Conservation (phyloP, 2,888 invertebrate genomes). For the Habrosyne pyritoides region DNA sequence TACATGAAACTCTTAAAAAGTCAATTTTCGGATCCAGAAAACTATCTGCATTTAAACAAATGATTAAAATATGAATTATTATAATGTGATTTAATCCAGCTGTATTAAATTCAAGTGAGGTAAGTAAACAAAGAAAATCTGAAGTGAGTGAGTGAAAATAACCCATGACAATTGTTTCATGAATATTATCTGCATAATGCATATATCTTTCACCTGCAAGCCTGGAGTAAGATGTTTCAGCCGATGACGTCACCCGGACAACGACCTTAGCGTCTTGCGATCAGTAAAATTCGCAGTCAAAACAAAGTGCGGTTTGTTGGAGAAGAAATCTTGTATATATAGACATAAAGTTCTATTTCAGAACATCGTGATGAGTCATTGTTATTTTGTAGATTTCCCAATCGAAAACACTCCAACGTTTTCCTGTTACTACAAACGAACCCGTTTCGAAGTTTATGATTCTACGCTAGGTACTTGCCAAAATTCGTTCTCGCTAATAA, state of each 20-base stretch:
- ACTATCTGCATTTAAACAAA: no score
- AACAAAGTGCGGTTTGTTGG: conserved; percentile 51
- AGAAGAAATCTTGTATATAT: conserved; percentile 31
- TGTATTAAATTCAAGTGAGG: background rate
- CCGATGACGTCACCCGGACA: conserved; percentile 67
- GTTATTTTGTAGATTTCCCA: conserved; percentile 33
- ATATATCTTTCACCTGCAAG: conserved; percentile 8
- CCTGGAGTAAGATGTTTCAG: conserved; percentile 41
- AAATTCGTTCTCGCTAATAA: conserved; percentile 13
- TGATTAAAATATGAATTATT: background rate
- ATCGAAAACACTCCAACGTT: conserved; percentile 36
- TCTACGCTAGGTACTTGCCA: conserved; percentile 26
- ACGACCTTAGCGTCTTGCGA: conserved; percentile 57
- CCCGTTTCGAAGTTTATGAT: conserved; percentile 34
- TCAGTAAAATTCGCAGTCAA: conserved; percentile 72
- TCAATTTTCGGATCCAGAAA: no score
- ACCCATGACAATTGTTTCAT: background rate
- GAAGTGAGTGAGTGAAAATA: background rate
- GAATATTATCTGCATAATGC: conserved; percentile 10
- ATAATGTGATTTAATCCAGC: background rate
- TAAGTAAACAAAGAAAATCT: background rate
- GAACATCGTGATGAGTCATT: conserved; percentile 17
- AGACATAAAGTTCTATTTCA: conserved; percentile 30
- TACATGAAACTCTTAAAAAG: no score
- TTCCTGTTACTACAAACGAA: conserved; percentile 44